A percentile compares a stretch with the other conserved stretches of the same genome.
phyloP scores from a whole-genome alignment of 1,140 invertebrate species.

The Trichonephila clavata region DNA sequence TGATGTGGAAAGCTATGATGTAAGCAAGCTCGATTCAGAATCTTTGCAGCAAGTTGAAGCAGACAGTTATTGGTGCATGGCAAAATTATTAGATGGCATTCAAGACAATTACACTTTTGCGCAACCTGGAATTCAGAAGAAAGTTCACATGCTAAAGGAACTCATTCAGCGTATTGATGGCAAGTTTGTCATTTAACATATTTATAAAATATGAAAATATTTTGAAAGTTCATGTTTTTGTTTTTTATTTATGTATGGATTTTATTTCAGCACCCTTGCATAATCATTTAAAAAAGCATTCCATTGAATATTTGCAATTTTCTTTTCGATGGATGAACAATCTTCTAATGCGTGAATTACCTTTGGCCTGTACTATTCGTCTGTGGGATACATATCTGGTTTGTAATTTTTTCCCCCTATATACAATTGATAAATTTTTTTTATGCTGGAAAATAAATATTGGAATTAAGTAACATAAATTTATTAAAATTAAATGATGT shows the following conservation, averaged over 20 bases:
- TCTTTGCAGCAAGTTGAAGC: constrained; percentile 95
- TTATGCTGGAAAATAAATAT: too few relatives aligned
- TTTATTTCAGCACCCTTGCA: constrained; percentile 87
- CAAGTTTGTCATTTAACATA: constrained; percentile 80
- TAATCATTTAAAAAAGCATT: constrained; percentile 94
- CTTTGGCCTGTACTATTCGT: constrained; percentile 97
- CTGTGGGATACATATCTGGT: constrained; percentile 99
- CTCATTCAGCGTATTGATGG: constrained; percentile 97
- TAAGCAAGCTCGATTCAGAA: constrained; percentile 89
- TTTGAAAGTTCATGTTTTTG: not conserved
- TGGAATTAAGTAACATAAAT: too few relatives aligned
- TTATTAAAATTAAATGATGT: too few relatives aligned
- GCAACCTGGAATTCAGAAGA: constrained; percentile 98
- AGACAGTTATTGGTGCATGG: constrained; percentile 99
- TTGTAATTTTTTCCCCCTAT: not conserved
- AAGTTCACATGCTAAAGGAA: constrained; percentile 93
- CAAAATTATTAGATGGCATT: constrained; percentile 98
- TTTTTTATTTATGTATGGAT: not conserved
- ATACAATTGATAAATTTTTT: not conserved
- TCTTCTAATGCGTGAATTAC: constrained; percentile 97
- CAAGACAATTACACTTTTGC: constrained; percentile 99
- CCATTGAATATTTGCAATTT: constrained; percentile 99
- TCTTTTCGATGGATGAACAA: constrained; percentile 99
- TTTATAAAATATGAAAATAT: not conserved
- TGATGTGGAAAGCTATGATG: constrained; percentile 93